Conservation (phyloP, 2,888 invertebrate species). For the Polylopha cassiicola region DNA sequence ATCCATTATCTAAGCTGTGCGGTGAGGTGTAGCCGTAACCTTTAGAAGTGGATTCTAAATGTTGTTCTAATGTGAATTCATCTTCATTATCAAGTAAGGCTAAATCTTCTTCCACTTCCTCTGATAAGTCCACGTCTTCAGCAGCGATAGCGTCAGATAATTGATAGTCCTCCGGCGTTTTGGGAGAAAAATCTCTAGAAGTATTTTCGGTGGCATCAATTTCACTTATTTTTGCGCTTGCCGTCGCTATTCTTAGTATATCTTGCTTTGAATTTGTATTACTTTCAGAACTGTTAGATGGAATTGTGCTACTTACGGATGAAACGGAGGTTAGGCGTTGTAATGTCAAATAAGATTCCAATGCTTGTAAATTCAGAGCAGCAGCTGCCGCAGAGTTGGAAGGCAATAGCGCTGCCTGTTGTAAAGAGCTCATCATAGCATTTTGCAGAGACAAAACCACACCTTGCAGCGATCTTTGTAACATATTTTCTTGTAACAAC, state of each 20-base stretch:
- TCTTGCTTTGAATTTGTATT: constrained; percentile 78
- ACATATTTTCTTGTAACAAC: constrained; percentile 78
- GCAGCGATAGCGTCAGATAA: constrained; percentile 72
- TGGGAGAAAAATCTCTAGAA: constrained; percentile 62
- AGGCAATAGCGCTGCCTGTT: constrained; percentile 88
- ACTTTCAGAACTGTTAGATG: constrained; percentile 50
- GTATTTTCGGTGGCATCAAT: constrained; percentile 56
- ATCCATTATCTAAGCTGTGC: constrained; percentile 80
- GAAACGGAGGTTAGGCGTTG: constrained; percentile 86
- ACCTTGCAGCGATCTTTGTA: constrained; percentile 86
- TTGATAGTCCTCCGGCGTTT: constrained; percentile 70
- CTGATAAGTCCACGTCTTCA: constrained; percentile 82
- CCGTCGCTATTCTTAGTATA: constrained; percentile 80
- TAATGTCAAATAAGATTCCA: constrained; percentile 90
- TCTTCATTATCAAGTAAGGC: constrained; percentile 86
- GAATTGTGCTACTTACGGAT: constrained; percentile 63
- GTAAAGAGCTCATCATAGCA: constrained; percentile 89
- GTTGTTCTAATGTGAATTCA: constrained; percentile 79
- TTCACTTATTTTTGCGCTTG: constrained; percentile 72
- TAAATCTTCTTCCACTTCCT: constrained; percentile 85
- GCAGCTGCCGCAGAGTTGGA: constrained; percentile 90
- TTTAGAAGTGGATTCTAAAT: constrained; percentile 66
- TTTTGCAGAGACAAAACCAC: constrained; percentile 89
- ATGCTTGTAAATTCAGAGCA: constrained; percentile 89
- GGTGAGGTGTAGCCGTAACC: constrained; percentile 66